Percentiles rank a stretch among this genome's conserved stretches.
Conservation (phyloP, 2,113 vertebrate genomes). For the Microcebus jonahi region DNA sequence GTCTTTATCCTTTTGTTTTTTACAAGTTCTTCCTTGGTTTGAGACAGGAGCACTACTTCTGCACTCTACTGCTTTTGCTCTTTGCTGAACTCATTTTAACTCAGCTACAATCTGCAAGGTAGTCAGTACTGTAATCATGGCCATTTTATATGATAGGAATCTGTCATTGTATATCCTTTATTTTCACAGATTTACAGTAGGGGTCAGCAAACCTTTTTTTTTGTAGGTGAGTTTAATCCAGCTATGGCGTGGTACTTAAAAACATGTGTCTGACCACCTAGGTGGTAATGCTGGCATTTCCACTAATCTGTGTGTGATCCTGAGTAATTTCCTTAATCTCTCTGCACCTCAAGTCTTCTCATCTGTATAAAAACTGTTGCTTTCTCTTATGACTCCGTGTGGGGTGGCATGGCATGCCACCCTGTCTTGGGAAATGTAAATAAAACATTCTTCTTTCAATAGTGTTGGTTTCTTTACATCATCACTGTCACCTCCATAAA, state of each 20-base stretch:
- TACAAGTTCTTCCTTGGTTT: slow-evolving; percentile 47
- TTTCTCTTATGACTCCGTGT: background rate
- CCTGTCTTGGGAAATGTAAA: background rate
- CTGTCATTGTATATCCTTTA: background rate
- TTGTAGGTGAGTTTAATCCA: background rate
- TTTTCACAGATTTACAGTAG: background rate
- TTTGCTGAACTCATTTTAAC: slow-evolving; percentile 42
- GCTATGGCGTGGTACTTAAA: background rate
- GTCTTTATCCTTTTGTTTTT: background rate
- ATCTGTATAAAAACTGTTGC: background rate
- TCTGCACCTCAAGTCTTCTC: background rate
- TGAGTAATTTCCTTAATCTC: background rate
- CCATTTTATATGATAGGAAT: background rate
- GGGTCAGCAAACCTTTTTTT: background rate
- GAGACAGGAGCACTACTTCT: slow-evolving; percentile 53
- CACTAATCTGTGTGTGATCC: background rate
- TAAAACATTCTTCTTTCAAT: background rate
- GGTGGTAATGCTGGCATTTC: background rate
- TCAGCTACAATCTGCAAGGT: background rate
- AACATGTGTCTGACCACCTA: background rate
- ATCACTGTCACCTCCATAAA: background rate
- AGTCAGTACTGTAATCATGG: background rate
- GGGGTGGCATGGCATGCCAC: background rate
- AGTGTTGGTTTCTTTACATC: background rate
- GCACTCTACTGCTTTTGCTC: slow-evolving; percentile 64